Percentiles rank a stretch among this genome's conserved stretches.
phyloP scores from a whole-genome alignment of 2,797 vertebrate genomes.

The Crocidura indochinensis region DNA sequence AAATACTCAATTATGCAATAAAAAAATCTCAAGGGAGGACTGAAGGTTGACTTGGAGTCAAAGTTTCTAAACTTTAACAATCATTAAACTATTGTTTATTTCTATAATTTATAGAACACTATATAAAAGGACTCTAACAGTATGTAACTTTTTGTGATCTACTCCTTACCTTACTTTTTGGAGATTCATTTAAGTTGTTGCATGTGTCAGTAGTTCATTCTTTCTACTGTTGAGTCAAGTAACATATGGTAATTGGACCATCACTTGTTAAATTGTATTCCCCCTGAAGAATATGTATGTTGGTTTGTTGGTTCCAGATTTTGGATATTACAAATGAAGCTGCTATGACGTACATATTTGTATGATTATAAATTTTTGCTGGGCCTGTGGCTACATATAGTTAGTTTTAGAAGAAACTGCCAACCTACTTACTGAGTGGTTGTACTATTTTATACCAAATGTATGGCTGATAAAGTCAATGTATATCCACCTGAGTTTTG shows the following conservation, averaged over 20 bases:
- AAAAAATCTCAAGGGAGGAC: too few species aligned
- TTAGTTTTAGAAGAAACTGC: constrained; percentile 24
- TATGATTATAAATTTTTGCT: constrained; percentile 13
- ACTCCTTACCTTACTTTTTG: too few species aligned
- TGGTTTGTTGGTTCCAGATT: constrained; percentile 19
- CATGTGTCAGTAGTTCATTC: neutral
- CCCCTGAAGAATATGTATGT: neutral
- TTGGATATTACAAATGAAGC: constrained; percentile 28
- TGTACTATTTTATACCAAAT: neutral
- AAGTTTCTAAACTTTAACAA: too few species aligned
- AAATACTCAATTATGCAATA: too few species aligned
- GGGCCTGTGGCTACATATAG: neutral
- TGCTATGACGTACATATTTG: neutral
- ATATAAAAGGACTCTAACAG: too few species aligned
- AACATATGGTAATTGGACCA: too few species aligned
- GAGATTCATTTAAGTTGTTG: neutral
- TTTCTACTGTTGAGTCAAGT: neutral
- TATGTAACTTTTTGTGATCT: too few species aligned
- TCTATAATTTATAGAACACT: too few species aligned
- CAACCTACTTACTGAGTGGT: neutral
- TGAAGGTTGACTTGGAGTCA: too few species aligned
- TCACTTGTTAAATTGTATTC: neutral
- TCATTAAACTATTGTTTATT: too few species aligned
- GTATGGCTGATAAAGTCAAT: neutral
- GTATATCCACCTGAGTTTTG: neutral